These are phyloP conservation scores for Euleptes europaea DNA, from an alignment of 2,113 vertebrate genomes.

Conservation along the genomic window DNA sequence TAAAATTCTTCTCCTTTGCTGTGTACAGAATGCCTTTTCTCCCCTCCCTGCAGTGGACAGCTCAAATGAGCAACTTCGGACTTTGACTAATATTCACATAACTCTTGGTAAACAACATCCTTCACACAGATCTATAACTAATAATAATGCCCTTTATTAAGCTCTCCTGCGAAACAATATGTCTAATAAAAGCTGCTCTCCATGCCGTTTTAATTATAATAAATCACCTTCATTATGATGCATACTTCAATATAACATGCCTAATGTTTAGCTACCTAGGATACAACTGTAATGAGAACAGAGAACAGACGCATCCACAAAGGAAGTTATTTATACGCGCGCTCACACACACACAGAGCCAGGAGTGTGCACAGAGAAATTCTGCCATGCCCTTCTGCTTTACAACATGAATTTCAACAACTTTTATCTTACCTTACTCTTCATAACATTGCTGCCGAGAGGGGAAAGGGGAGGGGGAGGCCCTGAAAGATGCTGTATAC, in stretches of 20 bases:
- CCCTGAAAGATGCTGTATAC: conserved; percentile 74
- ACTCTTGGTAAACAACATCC: conserved; percentile 74
- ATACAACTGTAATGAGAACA: conserved; percentile 73
- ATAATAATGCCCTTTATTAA: conserved; percentile 80
- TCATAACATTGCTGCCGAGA: conserved; percentile 68
- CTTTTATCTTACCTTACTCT: conserved; percentile 80
- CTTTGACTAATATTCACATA: conserved; percentile 73
- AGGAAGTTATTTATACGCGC: conserved; percentile 75
- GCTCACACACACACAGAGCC: background rate
- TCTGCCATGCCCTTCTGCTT: conserved; percentile 60
- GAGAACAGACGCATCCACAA: conserved; percentile 52
- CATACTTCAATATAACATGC: conserved; percentile 71
- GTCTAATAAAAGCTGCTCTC: conserved; percentile 74
- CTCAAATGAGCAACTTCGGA: conserved; percentile 75
- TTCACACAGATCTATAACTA: conserved; percentile 77
- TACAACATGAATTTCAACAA: conserved; percentile 76
- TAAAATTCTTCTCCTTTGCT: conserved; percentile 70
- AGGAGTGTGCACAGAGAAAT: conserved; percentile 53
- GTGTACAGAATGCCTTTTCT: conserved; percentile 45
- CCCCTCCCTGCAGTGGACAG: conserved; percentile 49
- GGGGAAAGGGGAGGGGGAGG: conserved; percentile 6
- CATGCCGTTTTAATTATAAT: conserved; percentile 80
- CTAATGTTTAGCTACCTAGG: conserved; percentile 69
- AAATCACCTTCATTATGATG: conserved; percentile 82
- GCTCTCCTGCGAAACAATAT: conserved; percentile 72